A percentile compares a stretch with the other conserved stretches of the same genome.
phyloP scores from a whole-genome alignment of 2,113 vertebrate genomes.

The Australoheros scitulus region DNA sequence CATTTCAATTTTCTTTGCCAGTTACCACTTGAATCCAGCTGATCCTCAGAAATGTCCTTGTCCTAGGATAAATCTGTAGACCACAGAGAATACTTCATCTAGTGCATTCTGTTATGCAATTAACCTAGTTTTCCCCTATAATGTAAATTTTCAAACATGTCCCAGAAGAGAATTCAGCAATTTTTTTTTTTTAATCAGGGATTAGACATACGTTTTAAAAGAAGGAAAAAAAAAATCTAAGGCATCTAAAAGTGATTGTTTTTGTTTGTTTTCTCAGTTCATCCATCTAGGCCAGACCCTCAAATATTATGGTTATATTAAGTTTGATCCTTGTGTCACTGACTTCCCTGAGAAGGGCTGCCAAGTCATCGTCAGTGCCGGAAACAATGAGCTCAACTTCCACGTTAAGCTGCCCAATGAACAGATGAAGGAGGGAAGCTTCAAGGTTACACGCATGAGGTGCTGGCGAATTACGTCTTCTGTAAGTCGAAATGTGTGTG shows the following conservation, averaged over 20 bases:
- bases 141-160: constrained; percentile 33
- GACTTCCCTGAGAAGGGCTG: constrained; percentile 98
- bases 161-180: constrained; percentile 23
- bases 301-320: constrained; percentile 96
- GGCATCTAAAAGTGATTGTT: neutral
- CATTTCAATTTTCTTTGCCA: neutral
- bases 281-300: constrained; percentile 95
- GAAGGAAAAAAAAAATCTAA: neutral
- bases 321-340: constrained; percentile 95
- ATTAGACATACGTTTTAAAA: neutral
- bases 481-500: constrained; percentile 81
- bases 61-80: constrained; percentile 9
- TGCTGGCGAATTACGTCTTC: constrained; percentile 98
- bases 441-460: constrained; percentile 98
- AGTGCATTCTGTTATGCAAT: constrained; percentile 26
- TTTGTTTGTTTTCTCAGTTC: constrained; percentile 78
- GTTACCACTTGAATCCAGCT: neutral
- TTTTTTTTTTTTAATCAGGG: neutral
- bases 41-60: constrained; percentile 1
- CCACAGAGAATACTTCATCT: neutral
- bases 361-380: constrained; percentile 93
- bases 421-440: constrained; percentile 97
- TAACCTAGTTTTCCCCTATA: constrained; percentile 35
- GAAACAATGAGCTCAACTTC: constrained; percentile 98
- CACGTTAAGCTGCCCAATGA: constrained; percentile 94